These are phyloP conservation scores for Abrostola tripartita DNA, from an alignment of 2,888 invertebrate species.

Conservation along the genomic window DNA sequence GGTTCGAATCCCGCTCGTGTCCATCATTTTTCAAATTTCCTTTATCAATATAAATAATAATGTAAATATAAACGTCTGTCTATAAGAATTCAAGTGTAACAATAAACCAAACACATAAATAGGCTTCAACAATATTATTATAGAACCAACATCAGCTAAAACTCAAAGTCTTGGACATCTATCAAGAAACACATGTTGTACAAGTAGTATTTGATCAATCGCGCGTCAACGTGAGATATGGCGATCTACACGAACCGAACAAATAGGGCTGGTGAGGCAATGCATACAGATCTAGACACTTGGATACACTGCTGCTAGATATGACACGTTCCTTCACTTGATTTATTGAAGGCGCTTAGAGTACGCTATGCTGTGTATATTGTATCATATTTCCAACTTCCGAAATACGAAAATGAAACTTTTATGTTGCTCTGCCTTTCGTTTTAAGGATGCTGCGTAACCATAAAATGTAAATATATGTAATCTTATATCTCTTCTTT, in stretches of 20 bases:
- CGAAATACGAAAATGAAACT: no score
- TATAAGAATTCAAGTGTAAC: no score
- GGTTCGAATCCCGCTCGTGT: no score
- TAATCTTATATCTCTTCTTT: no score
- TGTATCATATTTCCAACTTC: background rate
- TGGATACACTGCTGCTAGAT: conserved; percentile 15
- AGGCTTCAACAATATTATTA: no score
- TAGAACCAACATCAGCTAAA: background rate
- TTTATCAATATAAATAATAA: no score
- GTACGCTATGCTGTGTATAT: background rate
- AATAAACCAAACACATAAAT: no score
- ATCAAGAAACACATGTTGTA: conserved; percentile 61
- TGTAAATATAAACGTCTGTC: no score
- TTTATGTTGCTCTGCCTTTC: no score
- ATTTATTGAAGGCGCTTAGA: background rate
- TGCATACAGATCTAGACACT: conserved; percentile 72
- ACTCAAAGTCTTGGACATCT: conserved; percentile 48
- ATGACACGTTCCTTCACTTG: conserved; percentile 35
- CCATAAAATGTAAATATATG: no score
- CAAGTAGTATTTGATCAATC: conserved; percentile 71
- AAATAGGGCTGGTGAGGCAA: conserved; percentile 71
- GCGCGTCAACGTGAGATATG: conserved; percentile 74
- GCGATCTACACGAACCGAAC: conserved; percentile 65
- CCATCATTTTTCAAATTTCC: no score
- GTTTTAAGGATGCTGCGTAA: no score